Percentiles rank a stretch among this genome's conserved stretches.
Evolutionary conservation across 2,888 invertebrate species (phyloP).

Genomic region (Anorthoa munda): DNA sequence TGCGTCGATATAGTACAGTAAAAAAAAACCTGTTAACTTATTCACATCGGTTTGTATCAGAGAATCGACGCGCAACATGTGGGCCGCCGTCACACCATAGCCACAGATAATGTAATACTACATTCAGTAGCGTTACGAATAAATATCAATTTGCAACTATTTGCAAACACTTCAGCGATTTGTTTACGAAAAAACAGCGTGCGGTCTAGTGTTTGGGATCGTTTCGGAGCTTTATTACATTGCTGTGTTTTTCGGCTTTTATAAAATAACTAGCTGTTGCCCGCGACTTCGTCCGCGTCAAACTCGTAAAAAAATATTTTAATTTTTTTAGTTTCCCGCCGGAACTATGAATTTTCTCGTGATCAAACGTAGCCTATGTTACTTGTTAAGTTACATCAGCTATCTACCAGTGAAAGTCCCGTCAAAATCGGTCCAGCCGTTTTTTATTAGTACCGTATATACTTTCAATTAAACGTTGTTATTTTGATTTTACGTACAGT

Average conservation of each 20-base stretch:
- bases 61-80: conserved; percentile 34
- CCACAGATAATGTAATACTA: not conserved
- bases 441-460: too few species aligned
- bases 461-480: too few species aligned
- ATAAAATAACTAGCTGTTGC: too few species aligned
- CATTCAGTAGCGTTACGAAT: conserved; percentile 66
- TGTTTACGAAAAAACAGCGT: conserved; percentile 73
- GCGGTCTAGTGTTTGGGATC: conserved; percentile 6
- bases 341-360: too few species aligned
- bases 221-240: conserved; percentile 34
- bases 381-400: too few species aligned
- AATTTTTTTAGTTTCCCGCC: too few species aligned
- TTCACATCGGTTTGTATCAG: conserved; percentile 60
- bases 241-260: conserved; percentile 7
- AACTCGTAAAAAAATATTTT: too few species aligned
- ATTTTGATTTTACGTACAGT: too few species aligned
- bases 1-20: conserved; percentile 15
- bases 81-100: conserved; percentile 56
- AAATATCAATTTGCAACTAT: conserved; percentile 80
- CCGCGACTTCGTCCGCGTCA: too few species aligned
- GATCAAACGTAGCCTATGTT: too few species aligned
- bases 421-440: too few species aligned
- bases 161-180: conserved; percentile 71
- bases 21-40: conserved; percentile 51
- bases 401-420: too few species aligned